Percentiles rank a stretch among this genome's conserved stretches.
Evolutionary conservation across 1,140 invertebrate species (phyloP).

Genomic region (Phortica variegata): DNA sequence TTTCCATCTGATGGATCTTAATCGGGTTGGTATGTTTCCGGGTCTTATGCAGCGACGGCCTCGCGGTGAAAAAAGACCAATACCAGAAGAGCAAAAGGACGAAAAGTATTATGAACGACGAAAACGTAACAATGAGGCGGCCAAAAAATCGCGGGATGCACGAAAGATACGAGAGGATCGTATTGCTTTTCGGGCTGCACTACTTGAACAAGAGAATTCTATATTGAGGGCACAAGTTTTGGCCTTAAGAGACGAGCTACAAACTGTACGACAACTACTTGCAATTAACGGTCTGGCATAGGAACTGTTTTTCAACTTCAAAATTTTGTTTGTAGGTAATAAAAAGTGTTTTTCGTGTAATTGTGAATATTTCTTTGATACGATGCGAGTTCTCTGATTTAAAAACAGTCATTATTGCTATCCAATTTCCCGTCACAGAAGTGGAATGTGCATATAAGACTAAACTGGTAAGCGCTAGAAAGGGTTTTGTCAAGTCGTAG

Average conservation of each 20-base stretch:
- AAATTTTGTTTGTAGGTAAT: too few relatives aligned
- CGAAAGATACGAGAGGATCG: constrained; percentile 78
- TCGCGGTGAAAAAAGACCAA: constrained; percentile 82
- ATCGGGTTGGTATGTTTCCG: constrained; percentile 47
- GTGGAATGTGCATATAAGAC: too few relatives aligned
- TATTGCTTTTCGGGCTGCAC: constrained; percentile 76
- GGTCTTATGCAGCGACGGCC: constrained; percentile 60
- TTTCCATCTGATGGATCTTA: constrained; percentile 47
- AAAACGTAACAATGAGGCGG: constrained; percentile 85
- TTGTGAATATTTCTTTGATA: too few relatives aligned
- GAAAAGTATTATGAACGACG: constrained; percentile 85
- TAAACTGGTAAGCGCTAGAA: too few relatives aligned
- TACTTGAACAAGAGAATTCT: constrained; percentile 83
- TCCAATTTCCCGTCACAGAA: too few relatives aligned
- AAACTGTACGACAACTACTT: constrained; percentile 67
- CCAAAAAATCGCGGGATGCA: constrained; percentile 86
- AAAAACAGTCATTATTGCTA: too few relatives aligned
- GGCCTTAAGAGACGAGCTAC: constrained; percentile 77
- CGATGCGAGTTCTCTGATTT: too few relatives aligned
- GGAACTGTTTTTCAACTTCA: too few relatives aligned
- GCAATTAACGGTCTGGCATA: constrained; percentile 36
- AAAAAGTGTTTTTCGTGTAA: too few relatives aligned
- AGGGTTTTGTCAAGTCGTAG: too few relatives aligned
- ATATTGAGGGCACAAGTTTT: constrained; percentile 77
- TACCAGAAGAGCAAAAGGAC: constrained; percentile 84